Percentiles rank a stretch among this genome's conserved stretches.
phyloP scores from a whole-genome alignment of 2,113 vertebrate species.

The Forbesichthys agassizii region DNA sequence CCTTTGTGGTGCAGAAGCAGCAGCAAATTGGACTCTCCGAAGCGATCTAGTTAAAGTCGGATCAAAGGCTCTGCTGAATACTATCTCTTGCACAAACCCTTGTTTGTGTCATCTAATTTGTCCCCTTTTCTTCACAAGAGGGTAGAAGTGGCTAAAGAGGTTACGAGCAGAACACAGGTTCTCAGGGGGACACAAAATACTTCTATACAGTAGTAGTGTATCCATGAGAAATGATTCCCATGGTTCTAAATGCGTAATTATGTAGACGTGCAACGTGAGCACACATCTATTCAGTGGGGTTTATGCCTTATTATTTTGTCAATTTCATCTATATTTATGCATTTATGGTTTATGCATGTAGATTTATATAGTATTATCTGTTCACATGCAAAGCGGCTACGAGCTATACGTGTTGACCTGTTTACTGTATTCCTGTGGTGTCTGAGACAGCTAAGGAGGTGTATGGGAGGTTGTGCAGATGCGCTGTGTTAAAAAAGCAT shows the following conservation, averaged over 20 bases:
- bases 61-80: constrained; percentile 56
- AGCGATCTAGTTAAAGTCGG: constrained; percentile 48
- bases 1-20: constrained; percentile 52
- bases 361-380: too few species aligned
- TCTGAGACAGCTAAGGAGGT: constrained; percentile 20
- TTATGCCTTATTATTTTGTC: too few species aligned
- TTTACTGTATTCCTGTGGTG: neutral
- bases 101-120: constrained; percentile 46
- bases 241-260: too few species aligned
- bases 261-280: too few species aligned
- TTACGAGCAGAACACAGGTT: constrained; percentile 1
- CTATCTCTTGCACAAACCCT: constrained; percentile 34
- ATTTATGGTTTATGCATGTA: too few species aligned
- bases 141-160: neutral
- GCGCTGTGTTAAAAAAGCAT: constrained; percentile 26
- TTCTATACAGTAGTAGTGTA: too few species aligned
- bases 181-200: too few species aligned
- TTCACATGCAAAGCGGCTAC: too few species aligned
- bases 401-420: neutral
- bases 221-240: too few species aligned
- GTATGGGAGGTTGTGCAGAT: constrained; percentile 41
- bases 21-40: constrained; percentile 55
- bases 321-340: too few species aligned
- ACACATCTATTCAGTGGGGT: too few species aligned
- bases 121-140: constrained; percentile 1